phyloP scores from a whole-genome alignment of 2,113 vertebrate species.

The Aptenodytes forsteri region DNA sequence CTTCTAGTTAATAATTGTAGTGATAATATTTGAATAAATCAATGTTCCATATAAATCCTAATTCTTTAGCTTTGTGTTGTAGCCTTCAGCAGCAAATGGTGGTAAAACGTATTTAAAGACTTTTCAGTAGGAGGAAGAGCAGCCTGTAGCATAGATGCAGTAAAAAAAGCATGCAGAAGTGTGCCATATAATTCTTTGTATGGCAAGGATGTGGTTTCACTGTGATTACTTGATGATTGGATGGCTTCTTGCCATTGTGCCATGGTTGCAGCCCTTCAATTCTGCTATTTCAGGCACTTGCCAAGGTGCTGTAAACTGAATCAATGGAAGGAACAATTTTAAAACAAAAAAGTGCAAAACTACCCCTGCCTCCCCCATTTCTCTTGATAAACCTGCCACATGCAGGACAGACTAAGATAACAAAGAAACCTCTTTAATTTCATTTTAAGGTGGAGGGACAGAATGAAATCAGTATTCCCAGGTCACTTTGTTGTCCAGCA shows the following conservation, averaged over 20 bases:
- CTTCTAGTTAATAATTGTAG: background rate
- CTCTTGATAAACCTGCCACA: background rate
- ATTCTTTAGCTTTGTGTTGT: background rate
- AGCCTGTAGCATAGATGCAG: background rate
- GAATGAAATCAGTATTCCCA: background rate
- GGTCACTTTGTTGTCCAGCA: background rate
- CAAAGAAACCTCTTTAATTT: background rate
- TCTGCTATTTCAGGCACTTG: background rate
- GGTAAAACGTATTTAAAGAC: background rate
- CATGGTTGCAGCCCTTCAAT: background rate
- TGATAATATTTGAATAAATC: background rate
- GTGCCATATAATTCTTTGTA: background rate
- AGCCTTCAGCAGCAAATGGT: background rate
- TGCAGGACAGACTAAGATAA: background rate
- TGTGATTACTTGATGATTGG: background rate
- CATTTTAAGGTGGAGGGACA: background rate
- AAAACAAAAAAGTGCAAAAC: background rate
- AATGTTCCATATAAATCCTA: background rate
- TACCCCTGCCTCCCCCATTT: rapidly evolving
- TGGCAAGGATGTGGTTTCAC: background rate
- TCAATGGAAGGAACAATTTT: background rate
- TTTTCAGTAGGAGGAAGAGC: background rate
- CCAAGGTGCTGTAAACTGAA: background rate
- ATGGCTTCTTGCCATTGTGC: rapidly evolving
- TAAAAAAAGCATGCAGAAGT: background rate